A percentile compares a stretch with the other conserved stretches of the same genome.
Evolutionary conservation across 2,113 vertebrate genomes (phyloP).

Genomic region (Pachycephala philippinensis): DNA sequence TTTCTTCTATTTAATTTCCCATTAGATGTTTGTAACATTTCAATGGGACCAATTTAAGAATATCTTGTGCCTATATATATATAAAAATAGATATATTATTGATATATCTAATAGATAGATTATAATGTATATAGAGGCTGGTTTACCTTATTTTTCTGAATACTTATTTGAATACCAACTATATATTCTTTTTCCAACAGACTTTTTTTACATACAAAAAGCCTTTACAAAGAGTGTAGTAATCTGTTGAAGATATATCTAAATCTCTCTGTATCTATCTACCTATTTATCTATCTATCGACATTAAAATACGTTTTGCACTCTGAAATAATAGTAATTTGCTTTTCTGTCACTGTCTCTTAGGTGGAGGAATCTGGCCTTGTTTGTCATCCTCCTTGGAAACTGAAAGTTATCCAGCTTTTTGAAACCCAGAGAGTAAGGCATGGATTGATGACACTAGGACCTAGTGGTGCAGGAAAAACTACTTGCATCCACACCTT

Average conservation of each 20-base stretch:
- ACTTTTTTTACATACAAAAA: neutral
- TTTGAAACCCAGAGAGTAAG: conserved; percentile 92
- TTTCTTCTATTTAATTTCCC: neutral
- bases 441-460: conserved; percentile 94
- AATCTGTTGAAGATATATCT: neutral
- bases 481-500: conserved; percentile 89
- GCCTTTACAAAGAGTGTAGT: neutral
- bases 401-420: conserved; percentile 92
- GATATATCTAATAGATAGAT: neutral
- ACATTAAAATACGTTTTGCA: neutral
- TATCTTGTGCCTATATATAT: neutral
- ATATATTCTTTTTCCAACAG: neutral
- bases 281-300: neutral
- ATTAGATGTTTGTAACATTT: neutral
- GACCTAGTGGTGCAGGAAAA: conserved; percentile 94
- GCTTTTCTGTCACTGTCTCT: neutral
- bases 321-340: neutral
- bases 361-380: conserved; percentile 88
- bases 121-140: neutral
- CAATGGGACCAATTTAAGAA: neutral
- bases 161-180: neutral
- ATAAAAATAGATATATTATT: neutral
- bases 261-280: neutral
- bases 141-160: neutral
- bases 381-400: conserved; percentile 92